Conservation (phyloP, 1,140 invertebrate species). For the Chlorops oryzae region DNA sequence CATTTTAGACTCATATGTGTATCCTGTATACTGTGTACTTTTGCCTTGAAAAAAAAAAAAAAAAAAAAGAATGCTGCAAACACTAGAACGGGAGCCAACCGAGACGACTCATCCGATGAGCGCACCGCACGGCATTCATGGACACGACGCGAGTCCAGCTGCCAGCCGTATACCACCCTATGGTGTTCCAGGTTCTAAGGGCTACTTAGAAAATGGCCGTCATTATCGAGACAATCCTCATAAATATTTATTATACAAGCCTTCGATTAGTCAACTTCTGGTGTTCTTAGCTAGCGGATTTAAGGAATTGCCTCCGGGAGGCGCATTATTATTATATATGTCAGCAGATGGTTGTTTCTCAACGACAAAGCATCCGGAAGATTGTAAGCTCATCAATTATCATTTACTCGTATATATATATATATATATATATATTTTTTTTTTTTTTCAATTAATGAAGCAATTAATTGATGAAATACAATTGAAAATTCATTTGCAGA, state of each 20-base stretch:
- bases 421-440: no score
- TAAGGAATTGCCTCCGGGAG: conserved; percentile 87
- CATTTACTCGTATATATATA: background rate
- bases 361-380: conserved; percentile 81
- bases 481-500: conserved; percentile 50
- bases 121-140: conserved; percentile 50
- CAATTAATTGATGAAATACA: conserved; percentile 6
- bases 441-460: no score
- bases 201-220: conserved; percentile 67
- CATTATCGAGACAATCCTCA: conserved; percentile 86
- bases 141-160: conserved; percentile 75
- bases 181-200: conserved; percentile 53
- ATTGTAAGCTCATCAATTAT: conserved; percentile 60
- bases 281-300: conserved; percentile 91
- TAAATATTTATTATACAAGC: conserved; percentile 94
- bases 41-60: background rate
- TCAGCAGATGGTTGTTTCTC: conserved; percentile 90
- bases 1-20: no score
- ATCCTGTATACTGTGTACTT: conserved; percentile 1
- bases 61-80: conserved; percentile 94
- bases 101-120: conserved; percentile 57
- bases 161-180: conserved; percentile 65
- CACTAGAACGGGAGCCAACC: conserved; percentile 83
- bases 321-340: conserved; percentile 85
- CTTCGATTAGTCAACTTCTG: conserved; percentile 87